These are phyloP conservation scores for Cnemophilus loriae DNA, from an alignment of 2,113 vertebrate genomes.

Conservation along the genomic window DNA sequence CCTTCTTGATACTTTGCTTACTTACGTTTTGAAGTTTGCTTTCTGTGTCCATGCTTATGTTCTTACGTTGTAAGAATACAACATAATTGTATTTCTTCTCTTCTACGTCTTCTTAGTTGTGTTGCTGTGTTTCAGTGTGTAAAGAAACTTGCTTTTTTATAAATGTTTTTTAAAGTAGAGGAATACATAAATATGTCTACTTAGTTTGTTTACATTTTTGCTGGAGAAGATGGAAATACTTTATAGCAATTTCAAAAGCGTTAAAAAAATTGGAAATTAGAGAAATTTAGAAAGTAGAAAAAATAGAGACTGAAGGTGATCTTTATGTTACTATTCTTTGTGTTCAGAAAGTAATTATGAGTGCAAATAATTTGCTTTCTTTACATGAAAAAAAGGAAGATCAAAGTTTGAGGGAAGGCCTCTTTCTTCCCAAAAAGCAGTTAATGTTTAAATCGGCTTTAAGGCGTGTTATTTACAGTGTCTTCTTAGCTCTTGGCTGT, in stretches of 20 bases:
- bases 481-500: not conserved
- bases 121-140: not conserved
- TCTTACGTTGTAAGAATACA: not conserved
- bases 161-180: not conserved
- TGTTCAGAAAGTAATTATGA: not conserved
- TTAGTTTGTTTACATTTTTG: not conserved
- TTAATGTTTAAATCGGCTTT: not conserved
- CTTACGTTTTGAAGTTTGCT: not conserved
- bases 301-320: not conserved
- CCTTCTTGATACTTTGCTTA: not conserved
- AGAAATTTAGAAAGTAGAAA: no score
- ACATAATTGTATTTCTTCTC: no score
- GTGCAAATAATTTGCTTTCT: not conserved
- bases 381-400: not conserved
- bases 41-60: not conserved
- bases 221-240: not conserved
- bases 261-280: not conserved
- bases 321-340: not conserved
- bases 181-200: not conserved
- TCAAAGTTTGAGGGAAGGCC: not conserved
- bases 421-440: not conserved
- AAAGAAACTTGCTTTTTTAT: not conserved
- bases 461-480: not conserved
- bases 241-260: not conserved
- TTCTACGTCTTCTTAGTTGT: not conserved